Conservation (phyloP, 2,113 vertebrate species). For the Tiliqua scincoides region DNA sequence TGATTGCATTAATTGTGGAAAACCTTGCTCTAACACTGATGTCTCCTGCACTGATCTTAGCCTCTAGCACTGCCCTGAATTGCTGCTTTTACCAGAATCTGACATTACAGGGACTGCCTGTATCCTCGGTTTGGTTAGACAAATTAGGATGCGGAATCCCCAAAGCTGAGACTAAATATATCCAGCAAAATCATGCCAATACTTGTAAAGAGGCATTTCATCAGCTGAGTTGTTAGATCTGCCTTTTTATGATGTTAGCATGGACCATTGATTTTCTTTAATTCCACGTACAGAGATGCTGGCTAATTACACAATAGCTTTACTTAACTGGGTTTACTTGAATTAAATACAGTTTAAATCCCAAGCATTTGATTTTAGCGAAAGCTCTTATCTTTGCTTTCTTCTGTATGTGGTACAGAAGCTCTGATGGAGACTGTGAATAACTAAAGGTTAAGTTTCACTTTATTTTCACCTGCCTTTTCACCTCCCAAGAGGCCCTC, state of each 20-base stretch:
- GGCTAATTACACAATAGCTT: neutral
- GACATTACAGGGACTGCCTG: neutral
- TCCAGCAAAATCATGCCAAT: neutral
- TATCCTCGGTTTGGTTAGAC: neutral
- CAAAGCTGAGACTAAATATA: neutral
- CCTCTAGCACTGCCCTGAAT: neutral
- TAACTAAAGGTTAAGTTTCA: neutral
- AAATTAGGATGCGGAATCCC: neutral
- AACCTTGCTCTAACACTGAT: too few species aligned
- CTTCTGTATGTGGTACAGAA: neutral
- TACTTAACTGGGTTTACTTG: slow-evolving; percentile 15
- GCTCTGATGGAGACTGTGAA: neutral
- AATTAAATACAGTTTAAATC: slow-evolving; percentile 12
- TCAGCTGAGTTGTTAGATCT: neutral
- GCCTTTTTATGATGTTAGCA: neutral
- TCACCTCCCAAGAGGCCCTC: too few species aligned
- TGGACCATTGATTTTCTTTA: slow-evolving; percentile 7
- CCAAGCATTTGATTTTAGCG: neutral
- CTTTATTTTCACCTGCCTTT: neutral
- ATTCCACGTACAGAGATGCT: neutral
- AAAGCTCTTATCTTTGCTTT: neutral
- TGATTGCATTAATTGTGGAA: neutral
- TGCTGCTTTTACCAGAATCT: neutral
- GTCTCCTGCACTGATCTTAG: neutral
- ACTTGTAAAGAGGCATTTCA: neutral